Evolutionary conservation across 2,888 invertebrate species (phyloP).

Genomic region (Tromatobia lineatoria): DNA sequence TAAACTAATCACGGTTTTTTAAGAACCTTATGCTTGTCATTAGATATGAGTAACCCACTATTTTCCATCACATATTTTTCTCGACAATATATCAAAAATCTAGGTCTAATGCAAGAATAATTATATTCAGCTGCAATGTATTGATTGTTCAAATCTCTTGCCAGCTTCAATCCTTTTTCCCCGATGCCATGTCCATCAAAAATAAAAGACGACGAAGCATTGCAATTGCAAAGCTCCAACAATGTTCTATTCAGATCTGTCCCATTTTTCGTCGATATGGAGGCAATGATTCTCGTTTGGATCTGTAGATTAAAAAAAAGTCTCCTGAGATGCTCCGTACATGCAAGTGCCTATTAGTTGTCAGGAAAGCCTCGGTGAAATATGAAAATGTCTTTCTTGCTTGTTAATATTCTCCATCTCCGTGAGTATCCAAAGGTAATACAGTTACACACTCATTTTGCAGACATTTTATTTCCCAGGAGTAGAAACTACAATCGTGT

Average conservation of each 20-base stretch:
- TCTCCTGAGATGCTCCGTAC: too few species aligned
- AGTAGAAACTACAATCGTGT: constrained; percentile 1
- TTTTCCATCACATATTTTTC: not conserved
- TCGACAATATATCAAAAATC: not conserved
- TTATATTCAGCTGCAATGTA: not conserved
- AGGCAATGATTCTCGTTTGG: not conserved
- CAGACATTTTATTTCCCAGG: constrained; percentile 14
- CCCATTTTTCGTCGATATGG: not conserved
- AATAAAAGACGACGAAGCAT: not conserved
- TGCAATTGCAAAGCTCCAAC: not conserved
- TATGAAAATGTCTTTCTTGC: too few species aligned
- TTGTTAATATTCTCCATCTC: too few species aligned
- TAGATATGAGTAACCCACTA: not conserved
- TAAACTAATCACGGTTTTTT: too few species aligned
- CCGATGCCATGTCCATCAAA: not conserved
- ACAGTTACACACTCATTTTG: not conserved
- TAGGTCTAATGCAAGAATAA: not conserved
- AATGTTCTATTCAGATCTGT: not conserved
- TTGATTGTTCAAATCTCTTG: not conserved
- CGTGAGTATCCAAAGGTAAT: not conserved
- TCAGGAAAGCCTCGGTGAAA: too few species aligned
- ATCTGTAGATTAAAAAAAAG: not conserved
- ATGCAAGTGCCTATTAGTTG: too few species aligned
- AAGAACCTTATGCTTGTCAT: too few species aligned
- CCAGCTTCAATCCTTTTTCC: not conserved